phyloP scores from a whole-genome alignment of 1,140 invertebrate genomes.

The Drosophila pseudoananassae region DNA sequence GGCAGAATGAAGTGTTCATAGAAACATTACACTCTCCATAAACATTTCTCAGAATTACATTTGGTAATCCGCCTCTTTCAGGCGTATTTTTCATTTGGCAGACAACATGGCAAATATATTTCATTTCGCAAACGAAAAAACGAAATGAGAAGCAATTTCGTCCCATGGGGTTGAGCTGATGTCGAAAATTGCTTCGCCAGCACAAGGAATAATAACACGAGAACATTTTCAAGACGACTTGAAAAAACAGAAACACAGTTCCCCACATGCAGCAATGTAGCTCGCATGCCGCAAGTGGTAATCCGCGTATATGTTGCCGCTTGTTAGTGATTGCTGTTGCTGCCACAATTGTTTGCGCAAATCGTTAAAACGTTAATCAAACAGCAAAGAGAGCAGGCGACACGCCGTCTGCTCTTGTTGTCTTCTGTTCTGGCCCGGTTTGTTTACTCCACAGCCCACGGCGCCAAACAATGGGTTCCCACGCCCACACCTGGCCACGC shows the following conservation, averaged over 20 bases:
- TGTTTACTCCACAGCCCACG: slow-evolving; percentile 33
- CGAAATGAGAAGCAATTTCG: slow-evolving; percentile 31
- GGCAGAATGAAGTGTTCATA: slow-evolving; percentile 18
- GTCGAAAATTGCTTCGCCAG: slow-evolving; percentile 38
- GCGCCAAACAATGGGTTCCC: slow-evolving; percentile 52
- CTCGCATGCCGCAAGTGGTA: slow-evolving; percentile 32
- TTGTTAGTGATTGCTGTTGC: slow-evolving; percentile 57
- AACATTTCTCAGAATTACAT: slow-evolving; percentile 24
- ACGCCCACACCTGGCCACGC: slow-evolving; percentile 6
- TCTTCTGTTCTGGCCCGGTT: slow-evolving; percentile 11
- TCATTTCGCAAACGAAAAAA: slow-evolving; percentile 23
- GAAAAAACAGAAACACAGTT: slow-evolving; percentile 26
- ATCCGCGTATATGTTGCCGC: slow-evolving; percentile 35
- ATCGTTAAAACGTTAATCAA: slow-evolving; percentile 81
- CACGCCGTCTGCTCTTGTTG: slow-evolving; percentile 34
- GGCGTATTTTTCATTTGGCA: slow-evolving; percentile 25
- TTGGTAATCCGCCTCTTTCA: neutral
- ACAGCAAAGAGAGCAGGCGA: slow-evolving; percentile 75
- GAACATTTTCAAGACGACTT: slow-evolving; percentile 25
- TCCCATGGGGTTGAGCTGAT: slow-evolving; percentile 23
- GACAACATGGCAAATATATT: slow-evolving; percentile 29
- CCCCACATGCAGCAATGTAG: neutral
- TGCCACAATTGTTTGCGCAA: slow-evolving; percentile 75
- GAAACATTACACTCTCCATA: slow-evolving; percentile 5
- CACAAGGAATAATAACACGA: slow-evolving; percentile 22